A percentile compares a stretch with the other conserved stretches of the same genome.
Evolutionary conservation across 2,113 vertebrate species (phyloP).

Genomic region (Toxostoma redivivum): DNA sequence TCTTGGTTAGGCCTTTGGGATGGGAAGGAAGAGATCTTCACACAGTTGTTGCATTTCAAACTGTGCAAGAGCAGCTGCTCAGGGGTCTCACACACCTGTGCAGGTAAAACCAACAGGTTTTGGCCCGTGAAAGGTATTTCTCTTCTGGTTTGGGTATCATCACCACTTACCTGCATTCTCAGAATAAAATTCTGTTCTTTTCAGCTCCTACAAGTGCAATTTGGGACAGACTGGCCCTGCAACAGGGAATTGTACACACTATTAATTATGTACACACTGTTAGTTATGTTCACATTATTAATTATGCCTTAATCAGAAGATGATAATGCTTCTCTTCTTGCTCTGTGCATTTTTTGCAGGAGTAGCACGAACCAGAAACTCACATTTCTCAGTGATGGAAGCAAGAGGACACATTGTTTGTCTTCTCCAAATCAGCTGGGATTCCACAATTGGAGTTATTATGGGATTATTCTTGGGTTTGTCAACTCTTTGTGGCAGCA

Average conservation of each 20-base stretch:
- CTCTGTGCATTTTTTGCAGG: not conserved
- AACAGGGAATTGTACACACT: not conserved
- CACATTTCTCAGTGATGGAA: not conserved
- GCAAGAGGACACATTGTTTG: not conserved
- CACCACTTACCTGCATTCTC: not conserved
- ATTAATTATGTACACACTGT: not conserved
- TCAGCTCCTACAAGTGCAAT: not conserved
- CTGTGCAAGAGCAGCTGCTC: not conserved
- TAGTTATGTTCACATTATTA: not conserved
- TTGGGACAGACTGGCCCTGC: not conserved
- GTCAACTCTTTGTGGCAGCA: not conserved
- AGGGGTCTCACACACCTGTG: not conserved
- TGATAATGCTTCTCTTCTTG: not conserved
- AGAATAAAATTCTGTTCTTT: not conserved
- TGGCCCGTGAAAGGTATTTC: not conserved
- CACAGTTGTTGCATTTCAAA: not conserved
- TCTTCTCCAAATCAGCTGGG: not conserved
- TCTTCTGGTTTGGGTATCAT: not conserved
- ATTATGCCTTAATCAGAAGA: not conserved
- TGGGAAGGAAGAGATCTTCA: not conserved
- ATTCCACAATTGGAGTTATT: not conserved
- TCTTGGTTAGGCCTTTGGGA: not conserved
- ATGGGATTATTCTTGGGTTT: not conserved
- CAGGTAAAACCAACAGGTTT: not conserved
- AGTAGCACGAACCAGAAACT: not conserved